Conservation (phyloP, 1,140 invertebrate species). For the Panagrolaimus sp. region DNA sequence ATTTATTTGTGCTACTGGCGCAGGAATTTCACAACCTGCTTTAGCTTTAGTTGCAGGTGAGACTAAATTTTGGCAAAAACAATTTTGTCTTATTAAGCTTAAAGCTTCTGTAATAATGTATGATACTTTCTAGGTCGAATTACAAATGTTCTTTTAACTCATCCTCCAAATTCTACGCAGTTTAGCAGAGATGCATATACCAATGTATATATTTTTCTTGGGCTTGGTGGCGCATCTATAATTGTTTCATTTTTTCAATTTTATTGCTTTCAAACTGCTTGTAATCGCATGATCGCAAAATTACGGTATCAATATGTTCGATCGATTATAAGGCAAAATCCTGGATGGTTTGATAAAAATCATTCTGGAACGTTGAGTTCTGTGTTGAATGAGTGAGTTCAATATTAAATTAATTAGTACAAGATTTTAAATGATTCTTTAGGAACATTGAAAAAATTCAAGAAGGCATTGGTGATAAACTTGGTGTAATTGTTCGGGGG, state of each 20-base stretch:
- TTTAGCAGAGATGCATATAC: no score
- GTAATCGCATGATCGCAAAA: conserved; percentile 64
- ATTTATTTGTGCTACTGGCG: background rate
- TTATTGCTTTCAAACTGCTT: no score
- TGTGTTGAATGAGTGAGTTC: conserved; percentile 76
- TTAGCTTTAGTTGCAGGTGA: background rate
- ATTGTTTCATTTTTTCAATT: no score
- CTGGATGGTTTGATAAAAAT: conserved; percentile 77
- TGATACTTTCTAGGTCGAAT: no score
- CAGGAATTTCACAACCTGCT: background rate
- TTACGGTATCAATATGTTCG: conserved; percentile 69
- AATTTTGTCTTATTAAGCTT: no score
- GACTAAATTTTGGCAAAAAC: no score
- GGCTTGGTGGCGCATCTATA: no score
- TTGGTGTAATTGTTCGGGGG: conserved; percentile 70
- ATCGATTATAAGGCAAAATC: conserved; percentile 77
- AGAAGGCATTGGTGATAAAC: conserved; percentile 80
- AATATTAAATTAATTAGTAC: background rate
- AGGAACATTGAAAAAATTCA: conserved; percentile 79
- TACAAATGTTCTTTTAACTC: no score
- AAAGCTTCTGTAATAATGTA: no score
- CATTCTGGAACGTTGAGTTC: conserved; percentile 77
- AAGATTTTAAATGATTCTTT: conserved; percentile 24
- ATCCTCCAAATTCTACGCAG: no score
- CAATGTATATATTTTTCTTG: no score